Evolutionary conservation across 1,140 invertebrate species (phyloP).

Genomic region (Penaeus chinensis): DNA sequence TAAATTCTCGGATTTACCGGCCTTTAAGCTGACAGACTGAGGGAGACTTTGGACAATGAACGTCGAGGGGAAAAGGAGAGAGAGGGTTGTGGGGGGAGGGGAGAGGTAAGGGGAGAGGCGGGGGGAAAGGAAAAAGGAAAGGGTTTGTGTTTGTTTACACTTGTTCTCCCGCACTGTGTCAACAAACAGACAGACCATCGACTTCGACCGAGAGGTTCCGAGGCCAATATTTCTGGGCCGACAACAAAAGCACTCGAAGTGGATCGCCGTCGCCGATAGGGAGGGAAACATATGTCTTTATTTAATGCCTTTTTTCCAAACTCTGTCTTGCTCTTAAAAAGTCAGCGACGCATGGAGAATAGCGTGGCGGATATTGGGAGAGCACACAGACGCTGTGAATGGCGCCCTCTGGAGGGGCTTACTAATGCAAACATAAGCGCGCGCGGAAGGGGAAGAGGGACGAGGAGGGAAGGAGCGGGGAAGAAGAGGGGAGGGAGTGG

Average conservation of each 20-base stretch:
- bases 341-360: conserved; percentile 42
- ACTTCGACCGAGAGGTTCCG: too few species aligned
- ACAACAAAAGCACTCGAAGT: too few species aligned
- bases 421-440: conserved; percentile 42
- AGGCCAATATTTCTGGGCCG: too few species aligned
- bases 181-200: too few species aligned
- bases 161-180: too few species aligned
- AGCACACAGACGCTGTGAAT: conserved; percentile 38
- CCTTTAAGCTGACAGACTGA: neutral
- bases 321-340: conserved; percentile 42
- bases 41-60: neutral
- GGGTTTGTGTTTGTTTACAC: neutral
- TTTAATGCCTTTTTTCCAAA: conserved; percentile 42
- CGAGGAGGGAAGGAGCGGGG: neutral
- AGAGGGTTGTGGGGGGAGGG: neutral
- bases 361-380: conserved; percentile 36
- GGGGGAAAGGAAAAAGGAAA: neutral
- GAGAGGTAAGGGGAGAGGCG: neutral
- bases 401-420: conserved; percentile 23
- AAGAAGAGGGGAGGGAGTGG: neutral
- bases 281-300: conserved; percentile 38
- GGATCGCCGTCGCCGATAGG: neutral
- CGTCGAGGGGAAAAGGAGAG: neutral
- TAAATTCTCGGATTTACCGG: too few species aligned
- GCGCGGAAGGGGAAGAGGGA: neutral